These are phyloP conservation scores for Frankliniella intonsa DNA, from an alignment of 2,888 invertebrate species.

Conservation along the genomic window DNA sequence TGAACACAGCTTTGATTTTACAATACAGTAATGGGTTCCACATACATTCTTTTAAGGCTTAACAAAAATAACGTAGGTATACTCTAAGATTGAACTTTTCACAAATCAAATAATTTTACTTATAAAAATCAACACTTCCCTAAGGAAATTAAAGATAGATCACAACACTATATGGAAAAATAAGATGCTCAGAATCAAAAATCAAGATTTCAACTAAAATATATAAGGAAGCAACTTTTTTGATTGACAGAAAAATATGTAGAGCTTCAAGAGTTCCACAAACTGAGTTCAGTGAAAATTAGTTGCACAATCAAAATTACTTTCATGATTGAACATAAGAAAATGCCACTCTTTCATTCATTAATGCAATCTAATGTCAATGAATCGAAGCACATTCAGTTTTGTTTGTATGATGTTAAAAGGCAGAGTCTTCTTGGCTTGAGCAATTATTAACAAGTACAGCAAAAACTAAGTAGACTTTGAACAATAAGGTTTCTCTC, in stretches of 20 bases:
- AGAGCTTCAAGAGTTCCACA: too few species aligned
- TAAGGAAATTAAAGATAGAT: background rate
- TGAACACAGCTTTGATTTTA: background rate
- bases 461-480: background rate
- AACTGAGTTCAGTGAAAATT: too few species aligned
- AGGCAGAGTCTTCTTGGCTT: background rate
- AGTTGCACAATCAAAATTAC: too few species aligned
- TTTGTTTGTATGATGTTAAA: background rate
- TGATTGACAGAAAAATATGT: too few species aligned
- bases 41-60: constrained; percentile 10
- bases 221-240: too few species aligned
- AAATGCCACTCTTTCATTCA: background rate
- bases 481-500: background rate
- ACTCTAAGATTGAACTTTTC: background rate
- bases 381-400: background rate
- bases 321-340: background rate
- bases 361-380: background rate
- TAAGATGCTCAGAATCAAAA: background rate
- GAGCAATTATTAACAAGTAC: background rate
- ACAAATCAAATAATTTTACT: background rate
- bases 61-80: constrained; percentile 4
- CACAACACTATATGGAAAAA: constrained; percentile 5
- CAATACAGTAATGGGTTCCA: background rate
- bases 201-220: background rate
- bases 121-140: background rate